These are phyloP conservation scores for Rhagonycha lutea DNA, from an alignment of 2,888 invertebrate genomes.

Conservation along the genomic window DNA sequence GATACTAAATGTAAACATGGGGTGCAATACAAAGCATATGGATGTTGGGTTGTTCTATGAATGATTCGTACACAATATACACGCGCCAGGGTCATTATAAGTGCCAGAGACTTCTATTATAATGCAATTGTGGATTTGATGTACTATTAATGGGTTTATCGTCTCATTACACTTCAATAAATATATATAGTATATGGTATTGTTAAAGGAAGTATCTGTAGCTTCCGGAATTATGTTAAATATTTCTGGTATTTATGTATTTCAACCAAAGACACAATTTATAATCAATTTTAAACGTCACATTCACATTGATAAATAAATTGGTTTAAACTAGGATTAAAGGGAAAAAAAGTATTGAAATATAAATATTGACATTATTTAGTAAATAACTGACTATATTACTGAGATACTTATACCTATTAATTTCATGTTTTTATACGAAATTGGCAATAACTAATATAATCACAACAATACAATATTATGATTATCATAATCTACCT, in stretches of 20 bases:
- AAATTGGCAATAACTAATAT: background rate
- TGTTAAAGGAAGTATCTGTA: constrained; percentile 9
- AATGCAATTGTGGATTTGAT: constrained; percentile 47
- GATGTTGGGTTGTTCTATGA: constrained; percentile 33
- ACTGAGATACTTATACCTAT: background rate
- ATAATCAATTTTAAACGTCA: background rate
- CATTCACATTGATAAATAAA: background rate
- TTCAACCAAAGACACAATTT: background rate
- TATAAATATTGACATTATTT: background rate
- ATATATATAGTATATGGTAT: constrained; percentile 12
- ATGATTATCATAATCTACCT: background rate
- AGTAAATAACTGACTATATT: background rate
- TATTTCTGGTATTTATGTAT: constrained; percentile 9
- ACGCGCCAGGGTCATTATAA: constrained; percentile 45
- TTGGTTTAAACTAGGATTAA: background rate
- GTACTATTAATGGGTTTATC: constrained; percentile 46
- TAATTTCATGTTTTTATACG: background rate
- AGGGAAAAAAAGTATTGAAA: background rate
- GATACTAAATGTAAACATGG: constrained; percentile 49
- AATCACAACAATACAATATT: background rate
- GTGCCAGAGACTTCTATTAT: constrained; percentile 45
- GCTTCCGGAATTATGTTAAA: constrained; percentile 20
- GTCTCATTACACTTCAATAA: constrained; percentile 42
- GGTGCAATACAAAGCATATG: constrained; percentile 42
- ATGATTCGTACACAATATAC: constrained; percentile 41